Base-by-base conservation (phyloP, 2,888 invertebrate species). In the Aphodius granarius region DNA sequence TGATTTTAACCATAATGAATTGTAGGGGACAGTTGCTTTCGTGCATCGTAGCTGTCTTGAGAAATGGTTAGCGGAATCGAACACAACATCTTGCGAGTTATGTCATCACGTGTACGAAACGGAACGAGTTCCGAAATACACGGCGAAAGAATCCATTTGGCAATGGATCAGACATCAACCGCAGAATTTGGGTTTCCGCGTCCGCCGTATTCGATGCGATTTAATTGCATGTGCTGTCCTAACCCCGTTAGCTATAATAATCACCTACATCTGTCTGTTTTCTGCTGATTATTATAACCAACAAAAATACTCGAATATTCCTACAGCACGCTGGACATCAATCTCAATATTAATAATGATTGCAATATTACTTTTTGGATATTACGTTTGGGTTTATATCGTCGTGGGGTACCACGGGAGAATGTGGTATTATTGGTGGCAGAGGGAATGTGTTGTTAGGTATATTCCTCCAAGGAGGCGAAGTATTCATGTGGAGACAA, bases 1-100 rank as follows among this genome's bases (percentile, higher is more conserved):
- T 22, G 16, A 23, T 65, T 65, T 16, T 23, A 43, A 19, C 23
- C 22, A 15, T n/a, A 23, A 75, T 62, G 9, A 21, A 62, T 75
- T 21, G 86, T 88, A 90, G 89, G 94, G 94, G 0, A 92, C 93
- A 1, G 92, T 94, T 79, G 94, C 94, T 0, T 89, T 92, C 74
- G 91, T 94, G 13, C 94, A 94, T 85, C 89, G 92, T 1, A 90
- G 90, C 76, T 95, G 94, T 83, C 86, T 94, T 80, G 94, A 94
- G 86, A 89, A 90, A 73, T 95, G 94, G 94, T 87, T 94, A 63
- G 93, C 93, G 1, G 93, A 93, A 83, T 92, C 93, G 0, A 92
- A 93, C 23, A 90, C 91, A 77, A 91, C 91, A 6, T 88, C 88
- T 43, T 95, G 95, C 83, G 94, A 95, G 84, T 88, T 95, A 18